Conservation (phyloP, 2,888 invertebrate species). For the Ectemnius lituratus region DNA sequence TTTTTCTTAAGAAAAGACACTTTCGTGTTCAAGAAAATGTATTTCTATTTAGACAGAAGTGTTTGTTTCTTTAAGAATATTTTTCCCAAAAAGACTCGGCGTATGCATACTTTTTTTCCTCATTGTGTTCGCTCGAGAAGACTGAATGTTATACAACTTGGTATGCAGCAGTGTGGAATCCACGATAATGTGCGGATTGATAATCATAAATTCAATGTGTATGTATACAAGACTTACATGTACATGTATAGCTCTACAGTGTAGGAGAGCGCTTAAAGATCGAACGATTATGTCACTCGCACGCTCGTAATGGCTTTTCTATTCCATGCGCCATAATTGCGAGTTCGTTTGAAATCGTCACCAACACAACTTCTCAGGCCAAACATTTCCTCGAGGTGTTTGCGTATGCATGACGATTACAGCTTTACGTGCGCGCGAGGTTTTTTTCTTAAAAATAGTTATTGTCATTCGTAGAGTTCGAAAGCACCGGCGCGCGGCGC, state of each 20-base stretch:
- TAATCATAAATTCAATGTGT: not conserved
- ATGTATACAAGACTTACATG: slow-evolving; percentile 3
- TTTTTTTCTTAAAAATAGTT: slow-evolving; percentile 55
- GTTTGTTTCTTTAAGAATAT: too few relatives aligned
- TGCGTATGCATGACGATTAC: not conserved
- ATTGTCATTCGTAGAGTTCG: slow-evolving; percentile 57
- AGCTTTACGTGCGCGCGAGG: slow-evolving; percentile 41
- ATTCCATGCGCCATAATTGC: slow-evolving; percentile 14
- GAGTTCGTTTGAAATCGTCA: too few relatives aligned
- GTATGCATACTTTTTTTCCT: too few relatives aligned
- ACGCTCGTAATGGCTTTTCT: slow-evolving; percentile 10
- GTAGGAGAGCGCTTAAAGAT: slow-evolving; percentile 34
- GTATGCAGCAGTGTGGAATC: too few relatives aligned
- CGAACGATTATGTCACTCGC: slow-evolving; percentile 19
- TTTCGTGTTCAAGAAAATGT: too few relatives aligned
- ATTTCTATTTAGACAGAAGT: too few relatives aligned
- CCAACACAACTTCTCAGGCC: too few relatives aligned
- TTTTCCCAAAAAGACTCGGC: too few relatives aligned
- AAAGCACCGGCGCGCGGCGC: not conserved
- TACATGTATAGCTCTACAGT: not conserved
- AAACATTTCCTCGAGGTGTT: too few relatives aligned
- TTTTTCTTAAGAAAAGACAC: too few relatives aligned
- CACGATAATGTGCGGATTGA: slow-evolving; percentile 13
- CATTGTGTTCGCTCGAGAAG: too few relatives aligned
- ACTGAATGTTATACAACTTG: too few relatives aligned